Percentiles rank a stretch among this genome's conserved stretches.
phyloP scores from a whole-genome alignment of 1,140 invertebrate species.

The Aphis gossypii region DNA sequence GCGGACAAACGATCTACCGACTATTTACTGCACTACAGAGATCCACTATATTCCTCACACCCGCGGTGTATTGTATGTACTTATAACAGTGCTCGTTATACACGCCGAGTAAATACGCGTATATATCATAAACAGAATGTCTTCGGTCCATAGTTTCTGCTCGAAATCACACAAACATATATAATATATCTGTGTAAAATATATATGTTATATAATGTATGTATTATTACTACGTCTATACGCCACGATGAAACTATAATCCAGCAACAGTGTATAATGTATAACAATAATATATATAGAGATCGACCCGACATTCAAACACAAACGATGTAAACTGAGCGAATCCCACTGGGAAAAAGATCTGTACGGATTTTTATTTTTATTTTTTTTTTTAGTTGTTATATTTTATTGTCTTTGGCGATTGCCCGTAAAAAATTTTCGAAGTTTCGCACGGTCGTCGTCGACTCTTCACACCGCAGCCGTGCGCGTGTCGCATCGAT shows the following conservation, averaged over 20 bases:
- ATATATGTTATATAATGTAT: not conserved
- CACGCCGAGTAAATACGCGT: not conserved
- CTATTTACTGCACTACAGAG: not conserved
- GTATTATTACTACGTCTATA: not conserved
- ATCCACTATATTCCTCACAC: not conserved
- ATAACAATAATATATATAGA: not conserved
- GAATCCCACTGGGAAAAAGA: not conserved
- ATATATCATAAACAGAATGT: not conserved
- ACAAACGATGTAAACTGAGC: not conserved
- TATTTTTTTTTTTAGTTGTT: not conserved
- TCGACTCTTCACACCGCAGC: not conserved
- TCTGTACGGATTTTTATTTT: not conserved
- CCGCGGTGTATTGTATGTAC: not conserved
- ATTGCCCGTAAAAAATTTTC: not conserved
- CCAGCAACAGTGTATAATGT: not conserved
- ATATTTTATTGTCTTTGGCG: not conserved
- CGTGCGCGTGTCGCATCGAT: slow-evolving; percentile 30
- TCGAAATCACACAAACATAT: not conserved
- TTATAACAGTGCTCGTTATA: not conserved
- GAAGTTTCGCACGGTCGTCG: slow-evolving; percentile 13
- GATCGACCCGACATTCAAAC: not conserved
- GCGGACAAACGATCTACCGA: slow-evolving; percentile 1
- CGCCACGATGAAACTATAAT: not conserved
- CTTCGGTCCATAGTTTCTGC: not conserved
- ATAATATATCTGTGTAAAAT: too few relatives aligned